A percentile compares a stretch with the other conserved stretches of the same genome.
Evolutionary conservation across 2,113 vertebrate genomes (phyloP).

Genomic region (Gymnorhina tibicen): DNA sequence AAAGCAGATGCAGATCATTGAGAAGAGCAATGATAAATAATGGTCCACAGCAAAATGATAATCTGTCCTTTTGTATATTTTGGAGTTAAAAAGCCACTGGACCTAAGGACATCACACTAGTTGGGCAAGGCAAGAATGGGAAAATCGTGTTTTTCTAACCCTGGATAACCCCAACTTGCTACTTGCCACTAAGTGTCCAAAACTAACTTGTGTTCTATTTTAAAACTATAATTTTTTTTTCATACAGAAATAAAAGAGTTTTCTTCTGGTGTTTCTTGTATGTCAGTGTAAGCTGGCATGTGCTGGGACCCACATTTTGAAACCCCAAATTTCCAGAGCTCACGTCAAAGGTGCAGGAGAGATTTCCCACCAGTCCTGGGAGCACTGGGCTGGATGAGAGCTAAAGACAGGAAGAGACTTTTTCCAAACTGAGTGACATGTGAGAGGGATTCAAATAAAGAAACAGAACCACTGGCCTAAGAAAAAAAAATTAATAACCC

Average conservation of each 20-base stretch:
- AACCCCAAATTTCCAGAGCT: not conserved
- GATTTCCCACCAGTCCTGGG: not conserved
- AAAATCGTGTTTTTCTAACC: not conserved
- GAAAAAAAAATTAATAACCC: not conserved
- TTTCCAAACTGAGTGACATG: not conserved
- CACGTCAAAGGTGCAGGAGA: not conserved
- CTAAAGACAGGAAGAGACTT: not conserved
- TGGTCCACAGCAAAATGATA: not conserved
- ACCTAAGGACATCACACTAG: not conserved
- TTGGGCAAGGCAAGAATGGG: not conserved
- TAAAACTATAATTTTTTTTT: not conserved
- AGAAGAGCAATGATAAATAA: not conserved
- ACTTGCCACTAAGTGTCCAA: not conserved
- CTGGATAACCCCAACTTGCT: not conserved
- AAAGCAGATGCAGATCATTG: conserved; percentile 8
- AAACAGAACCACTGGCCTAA: not conserved
- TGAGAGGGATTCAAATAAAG: not conserved
- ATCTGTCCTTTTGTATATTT: not conserved
- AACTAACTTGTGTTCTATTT: not conserved
- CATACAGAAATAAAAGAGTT: not conserved
- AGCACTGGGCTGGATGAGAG: not conserved
- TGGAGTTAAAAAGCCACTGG: not conserved
- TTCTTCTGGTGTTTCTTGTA: not conserved
- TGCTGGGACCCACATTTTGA: not conserved
- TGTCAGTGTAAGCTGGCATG: not conserved